These are phyloP conservation scores for Pygoscelis adeliae DNA, from an alignment of 2,113 vertebrate genomes.

Conservation along the genomic window DNA sequence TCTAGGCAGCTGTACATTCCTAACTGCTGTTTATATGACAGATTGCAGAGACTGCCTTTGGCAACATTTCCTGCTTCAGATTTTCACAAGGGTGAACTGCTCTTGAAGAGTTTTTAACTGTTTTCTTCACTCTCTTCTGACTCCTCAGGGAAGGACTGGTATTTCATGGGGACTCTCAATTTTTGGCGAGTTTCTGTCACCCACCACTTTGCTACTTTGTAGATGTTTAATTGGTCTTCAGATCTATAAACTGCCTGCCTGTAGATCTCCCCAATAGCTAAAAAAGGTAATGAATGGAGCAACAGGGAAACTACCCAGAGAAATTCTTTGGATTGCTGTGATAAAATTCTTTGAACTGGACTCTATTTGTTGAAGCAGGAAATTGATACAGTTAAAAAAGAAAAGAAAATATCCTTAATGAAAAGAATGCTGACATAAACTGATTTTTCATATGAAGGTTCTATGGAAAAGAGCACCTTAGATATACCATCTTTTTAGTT, in stretches of 20 bases:
- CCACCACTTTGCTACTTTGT: background rate
- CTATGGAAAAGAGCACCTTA: background rate
- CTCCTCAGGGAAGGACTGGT: background rate
- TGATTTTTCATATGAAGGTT: background rate
- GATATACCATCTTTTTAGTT: background rate
- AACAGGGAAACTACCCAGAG: background rate
- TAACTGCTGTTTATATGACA: background rate
- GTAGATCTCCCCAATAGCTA: background rate
- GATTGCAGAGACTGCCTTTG: conserved; percentile 34
- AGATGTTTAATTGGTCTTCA: background rate
- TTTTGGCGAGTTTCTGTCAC: background rate
- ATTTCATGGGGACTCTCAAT: background rate
- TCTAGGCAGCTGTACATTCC: conserved; percentile 49
- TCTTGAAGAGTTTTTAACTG: background rate
- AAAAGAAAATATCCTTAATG: background rate
- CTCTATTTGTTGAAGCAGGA: background rate
- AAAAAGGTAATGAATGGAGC: background rate
- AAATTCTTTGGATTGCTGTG: background rate
- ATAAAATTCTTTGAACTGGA: background rate
- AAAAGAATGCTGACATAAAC: background rate
- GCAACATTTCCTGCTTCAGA: conserved; percentile 25
- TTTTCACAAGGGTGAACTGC: background rate
- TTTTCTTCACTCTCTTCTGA: background rate
- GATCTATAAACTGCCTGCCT: background rate
- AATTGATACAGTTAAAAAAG: background rate